Evolutionary conservation across 2,888 invertebrate genomes (phyloP).

Genomic region (Troides helena): DNA sequence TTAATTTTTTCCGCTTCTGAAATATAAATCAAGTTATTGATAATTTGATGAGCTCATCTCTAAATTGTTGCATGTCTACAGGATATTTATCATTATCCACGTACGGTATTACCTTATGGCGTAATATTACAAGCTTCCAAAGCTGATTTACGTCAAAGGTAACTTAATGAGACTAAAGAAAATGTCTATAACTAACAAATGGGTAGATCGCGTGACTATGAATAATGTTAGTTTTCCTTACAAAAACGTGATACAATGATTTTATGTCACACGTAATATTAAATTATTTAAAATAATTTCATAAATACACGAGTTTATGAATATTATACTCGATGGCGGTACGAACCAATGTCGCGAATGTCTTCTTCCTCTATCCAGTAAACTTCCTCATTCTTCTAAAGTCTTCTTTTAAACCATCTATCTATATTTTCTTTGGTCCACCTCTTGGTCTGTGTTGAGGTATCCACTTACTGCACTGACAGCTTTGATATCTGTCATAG

Average conservation of each 20-base stretch:
- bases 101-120: slow-evolving; percentile 27
- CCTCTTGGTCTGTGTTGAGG: too few relatives aligned
- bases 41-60: slow-evolving; percentile 21
- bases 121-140: slow-evolving; percentile 27
- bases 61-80: slow-evolving; percentile 37
- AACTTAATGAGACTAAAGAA: slow-evolving; percentile 31
- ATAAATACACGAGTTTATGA: too few relatives aligned
- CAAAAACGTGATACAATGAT: slow-evolving; percentile 31
- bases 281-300: too few relatives aligned
- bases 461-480: too few relatives aligned
- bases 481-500: too few relatives aligned
- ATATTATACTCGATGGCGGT: too few relatives aligned
- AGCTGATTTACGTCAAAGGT: slow-evolving; percentile 29
- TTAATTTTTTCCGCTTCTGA: neutral
- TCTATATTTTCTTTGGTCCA: too few relatives aligned
- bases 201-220: slow-evolving; percentile 26
- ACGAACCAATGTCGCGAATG: too few relatives aligned
- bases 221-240: slow-evolving; percentile 20
- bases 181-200: slow-evolving; percentile 31
- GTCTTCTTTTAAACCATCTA: too few relatives aligned
- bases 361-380: too few relatives aligned
- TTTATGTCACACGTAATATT: neutral
- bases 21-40: neutral
- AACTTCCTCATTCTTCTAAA: too few relatives aligned
- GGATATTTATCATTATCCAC: slow-evolving; percentile 35